Evolutionary conservation across 1,140 invertebrate genomes (phyloP), one percentile per base, ranked within the genome.

Genomic region (Eulimnadia texana): DNA sequence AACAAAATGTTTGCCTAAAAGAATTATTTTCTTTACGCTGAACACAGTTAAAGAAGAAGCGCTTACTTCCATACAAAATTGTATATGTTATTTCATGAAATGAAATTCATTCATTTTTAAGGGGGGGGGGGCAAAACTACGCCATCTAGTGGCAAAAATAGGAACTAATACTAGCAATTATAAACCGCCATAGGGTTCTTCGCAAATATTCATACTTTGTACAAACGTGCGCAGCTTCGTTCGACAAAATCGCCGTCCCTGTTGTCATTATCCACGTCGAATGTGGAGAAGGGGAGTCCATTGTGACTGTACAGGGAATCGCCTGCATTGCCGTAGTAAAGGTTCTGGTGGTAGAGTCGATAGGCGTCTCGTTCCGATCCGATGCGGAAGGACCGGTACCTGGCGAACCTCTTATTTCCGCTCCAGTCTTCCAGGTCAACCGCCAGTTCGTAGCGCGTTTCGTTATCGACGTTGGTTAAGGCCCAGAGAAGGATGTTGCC

Each of bases 361-460:
- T 67, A 69, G 10, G 61, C 63, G 27, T 68, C 68, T 19, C 63
- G 51, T 64, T 69, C 68, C 0, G 62, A 61, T 16, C 67, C 68
- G 47, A 69, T 54, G 20, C 66, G 53, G 63, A 69, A 69, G 11
- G 56, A 61, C 1, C 65, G 56, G 60, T 69, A 69, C 47, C 67
- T 28, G n/a, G 68, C 68, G 50, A 68, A 70, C n/a, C 70, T 61
- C 59, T 68, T 71, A 13, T 73, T 70, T 23, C 72, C 72, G 2
- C 76, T 70, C 71, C 74, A 78, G 66, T 76, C 72, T 62, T 69
- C 72, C 56, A 78, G 64, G 27, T 77, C 75, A 47, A 77, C 70
- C 19, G 70, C 68, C 6, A 79, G 66, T 11, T 65, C 69, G 62
- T 77, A 75, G 29, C 69, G 61, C 13, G 66, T 69, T 6, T 60